Base-by-base conservation (phyloP, 1,140 invertebrate species). In the Pseudomyrmex pallidus region DNA sequence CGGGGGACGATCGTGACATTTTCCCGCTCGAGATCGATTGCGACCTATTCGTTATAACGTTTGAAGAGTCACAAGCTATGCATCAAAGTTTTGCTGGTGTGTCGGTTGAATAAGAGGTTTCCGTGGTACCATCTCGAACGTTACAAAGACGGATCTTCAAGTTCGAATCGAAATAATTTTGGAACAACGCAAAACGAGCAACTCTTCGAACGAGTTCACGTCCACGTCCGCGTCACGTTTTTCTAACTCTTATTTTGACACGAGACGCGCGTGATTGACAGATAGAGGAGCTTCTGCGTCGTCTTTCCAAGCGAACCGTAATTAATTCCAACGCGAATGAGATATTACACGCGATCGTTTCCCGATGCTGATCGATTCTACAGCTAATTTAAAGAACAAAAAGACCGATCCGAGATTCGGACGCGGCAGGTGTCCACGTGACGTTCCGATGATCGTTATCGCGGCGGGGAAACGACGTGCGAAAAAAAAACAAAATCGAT, bases 1-100 rank as follows among this genome's bases (percentile, higher is more conserved):
- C 62, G 22, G 22, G n/a, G 22, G 44, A 72, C 44, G 76, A 80
- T 70, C 66, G 66, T 80, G 66, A 80, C 76, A 80, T 80, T 80
- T 80, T n/a, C n/a, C 17, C 57, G 13, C 35, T 17, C 66, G 66
- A 17, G 56, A 80, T 72, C 66, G 66, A 80, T 13, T 46, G 56
- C 54, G 46, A 70, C 66, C 20, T 80, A 59, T n/a, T 35, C 66
- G 76, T 66, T 54, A 72, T 80, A 35, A 35, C 56, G 74, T 44
- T 76, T 54, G 56, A 70, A 72, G 76, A 61, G 76, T 80, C 44
- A 72, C 66, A 44, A 59, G 76, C 74, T 35, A 35, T 35, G 35
- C 35, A 35, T 35, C 35, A 35, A 35, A 35, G 35, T 35, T 35
- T 35, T 1, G 62, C 62, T 67, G 62, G 54, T n/a, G 62, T 20